These are phyloP conservation scores for Cricetomys ansorgei DNA, from an alignment of 2,113 vertebrate species.

Conservation along the genomic window DNA sequence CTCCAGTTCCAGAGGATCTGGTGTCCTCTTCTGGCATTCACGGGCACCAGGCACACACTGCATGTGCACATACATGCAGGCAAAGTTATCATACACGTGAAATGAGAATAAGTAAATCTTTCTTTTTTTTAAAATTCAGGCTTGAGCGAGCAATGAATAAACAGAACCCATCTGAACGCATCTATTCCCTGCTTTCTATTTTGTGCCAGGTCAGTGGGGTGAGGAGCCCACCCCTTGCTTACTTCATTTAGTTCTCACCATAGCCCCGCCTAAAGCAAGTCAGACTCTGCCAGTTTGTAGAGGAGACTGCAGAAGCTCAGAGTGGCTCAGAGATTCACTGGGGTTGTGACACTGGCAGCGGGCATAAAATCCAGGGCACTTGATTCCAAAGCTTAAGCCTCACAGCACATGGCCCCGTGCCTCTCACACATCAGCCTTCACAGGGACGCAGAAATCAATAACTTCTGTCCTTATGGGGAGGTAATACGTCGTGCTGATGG, in stretches of 20 bases:
- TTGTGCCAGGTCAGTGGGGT: neutral
- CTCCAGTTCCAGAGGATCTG: neutral
- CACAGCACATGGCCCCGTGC: neutral
- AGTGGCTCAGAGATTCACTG: neutral
- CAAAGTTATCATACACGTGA: neutral
- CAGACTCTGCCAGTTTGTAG: neutral
- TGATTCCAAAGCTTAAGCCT: neutral
- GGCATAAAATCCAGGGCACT: neutral
- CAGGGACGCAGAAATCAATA: neutral
- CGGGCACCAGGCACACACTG: neutral
- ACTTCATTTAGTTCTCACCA: neutral
- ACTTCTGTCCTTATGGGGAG: neutral
- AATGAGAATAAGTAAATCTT: neutral
- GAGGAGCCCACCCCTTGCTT: neutral
- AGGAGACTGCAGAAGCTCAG: neutral
- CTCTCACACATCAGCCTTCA: neutral
- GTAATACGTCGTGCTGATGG: neutral
- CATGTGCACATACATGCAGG: neutral
- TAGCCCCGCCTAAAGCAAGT: neutral
- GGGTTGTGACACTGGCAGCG: neutral
- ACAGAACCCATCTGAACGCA: neutral
- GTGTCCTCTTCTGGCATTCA: neutral
- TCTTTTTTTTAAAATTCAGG: constrained; percentile 3
- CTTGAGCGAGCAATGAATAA: neutral
- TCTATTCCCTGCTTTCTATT: neutral